phyloP scores from a whole-genome alignment of 1,140 invertebrate species.

The Psilanteris sp. region DNA sequence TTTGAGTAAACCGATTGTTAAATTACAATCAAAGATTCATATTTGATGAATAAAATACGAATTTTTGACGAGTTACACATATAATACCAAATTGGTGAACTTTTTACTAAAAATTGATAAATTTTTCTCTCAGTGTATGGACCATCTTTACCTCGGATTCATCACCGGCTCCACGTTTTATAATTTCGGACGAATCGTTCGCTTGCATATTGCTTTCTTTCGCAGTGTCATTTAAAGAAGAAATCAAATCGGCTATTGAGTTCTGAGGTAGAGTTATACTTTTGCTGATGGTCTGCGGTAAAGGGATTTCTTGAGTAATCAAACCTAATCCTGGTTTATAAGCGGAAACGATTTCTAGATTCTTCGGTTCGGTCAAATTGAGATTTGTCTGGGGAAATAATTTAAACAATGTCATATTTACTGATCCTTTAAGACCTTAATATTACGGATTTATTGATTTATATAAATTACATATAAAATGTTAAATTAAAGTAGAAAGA shows the following conservation, averaged over 20 bases:
- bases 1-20: too few relatives aligned
- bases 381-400: conserved; percentile 4
- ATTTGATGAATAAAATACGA: too few relatives aligned
- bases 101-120: too few relatives aligned
- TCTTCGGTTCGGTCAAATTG: conserved; percentile 22
- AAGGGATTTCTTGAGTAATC: conserved; percentile 52
- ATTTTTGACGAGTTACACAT: too few relatives aligned
- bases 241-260: conserved; percentile 55
- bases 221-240: conserved; percentile 41
- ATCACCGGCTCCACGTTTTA: conserved; percentile 14
- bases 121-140: too few relatives aligned
- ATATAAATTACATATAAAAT: too few relatives aligned
- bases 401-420: too few relatives aligned
- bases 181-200: neutral
- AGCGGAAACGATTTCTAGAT: conserved; percentile 62
- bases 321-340: conserved; percentile 48
- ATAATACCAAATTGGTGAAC: too few relatives aligned
- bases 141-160: conserved; percentile 11
- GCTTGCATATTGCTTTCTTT: conserved; percentile 21
- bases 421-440: too few relatives aligned
- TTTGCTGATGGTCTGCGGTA: conserved; percentile 41
- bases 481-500: too few relatives aligned
- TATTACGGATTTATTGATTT: too few relatives aligned
- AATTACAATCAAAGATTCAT: too few relatives aligned
- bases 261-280: conserved; percentile 48